Evolutionary conservation across 2,113 vertebrate genomes (phyloP), one percentile per base, ranked within the genome.

Genomic region (Taxidea taxus): DNA sequence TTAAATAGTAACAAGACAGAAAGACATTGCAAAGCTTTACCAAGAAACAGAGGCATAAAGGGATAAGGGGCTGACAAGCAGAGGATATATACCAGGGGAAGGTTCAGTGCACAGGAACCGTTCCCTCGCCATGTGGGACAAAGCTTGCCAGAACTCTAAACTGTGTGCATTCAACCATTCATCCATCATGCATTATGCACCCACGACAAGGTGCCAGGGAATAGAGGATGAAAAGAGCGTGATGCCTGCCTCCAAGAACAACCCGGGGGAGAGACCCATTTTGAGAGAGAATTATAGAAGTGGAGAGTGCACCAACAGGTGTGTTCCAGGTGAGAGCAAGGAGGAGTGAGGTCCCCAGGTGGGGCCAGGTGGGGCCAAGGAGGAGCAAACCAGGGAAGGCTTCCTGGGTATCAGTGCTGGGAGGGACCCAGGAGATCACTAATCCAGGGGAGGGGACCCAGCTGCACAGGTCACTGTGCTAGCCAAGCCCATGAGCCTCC

Each of bases 71-170:
- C 75, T 27, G 68, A 54, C 15, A 8, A 82, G n/a, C 47, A 72
- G 0, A 9, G 16, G 13, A 31, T 0, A 1, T 0, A 1, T 18
- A 47, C 14, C 2, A 20, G 0, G 6, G 13, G 34, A 72, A 62
- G 29, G 12, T 20, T 56, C 95, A 27, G 9, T 23, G 37, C 16
- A 42, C 16, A 6, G 0, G 44, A 20, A 37, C 4, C 25, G 39
- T n/a, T 34, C 23, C 70, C 20, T 66, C 23, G 7, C 64, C 31
- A n/a, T 23, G 16, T 4, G 31, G 81, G n/a, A 83, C 37, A 47
- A 31, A 47, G 44, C 44, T 51, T 80, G 13, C 3, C n/a, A 9
- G 34, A 27, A 70, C 29, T 14, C 58, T 10, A 37, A 90, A 88
- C 56, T 18, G 42, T 2, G 0, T 2, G 3, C 39, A 0, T 15